Evolutionary conservation across 2,888 invertebrate genomes (phyloP).

Genomic region (Philopedon plagiatum): DNA sequence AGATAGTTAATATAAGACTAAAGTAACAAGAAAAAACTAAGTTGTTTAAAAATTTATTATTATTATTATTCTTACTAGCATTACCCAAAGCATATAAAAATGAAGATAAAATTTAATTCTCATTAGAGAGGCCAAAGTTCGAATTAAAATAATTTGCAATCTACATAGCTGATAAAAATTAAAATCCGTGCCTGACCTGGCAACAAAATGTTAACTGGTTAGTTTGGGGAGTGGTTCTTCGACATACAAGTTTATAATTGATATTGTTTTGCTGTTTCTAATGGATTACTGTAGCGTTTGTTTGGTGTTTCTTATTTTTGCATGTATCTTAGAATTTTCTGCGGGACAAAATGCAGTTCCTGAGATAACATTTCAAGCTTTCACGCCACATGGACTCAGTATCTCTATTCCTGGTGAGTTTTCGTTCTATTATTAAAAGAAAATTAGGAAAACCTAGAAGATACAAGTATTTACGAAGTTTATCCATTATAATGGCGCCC

Average conservation of each 20-base stretch:
- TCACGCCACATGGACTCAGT: conserved; percentile 70
- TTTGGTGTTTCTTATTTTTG: conserved; percentile 1
- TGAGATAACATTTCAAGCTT: conserved; percentile 68
- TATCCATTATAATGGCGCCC: no score
- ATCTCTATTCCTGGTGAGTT: conserved; percentile 70
- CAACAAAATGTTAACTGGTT: conserved; percentile 16
- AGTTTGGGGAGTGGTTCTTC: conserved; percentile 22
- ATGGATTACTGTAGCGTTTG: conserved; percentile 14
- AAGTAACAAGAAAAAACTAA: no score
- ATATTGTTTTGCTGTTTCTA: conserved; percentile 1
- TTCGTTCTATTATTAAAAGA: neutral
- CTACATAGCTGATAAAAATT: no score
- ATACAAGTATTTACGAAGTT: neutral
- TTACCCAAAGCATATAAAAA: no score
- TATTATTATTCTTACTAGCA: no score
- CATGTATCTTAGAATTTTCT: neutral
- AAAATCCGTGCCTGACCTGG: conserved; percentile 1
- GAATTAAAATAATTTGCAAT: no score
- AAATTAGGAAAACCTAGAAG: neutral
- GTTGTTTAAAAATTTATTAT: no score
- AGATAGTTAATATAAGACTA: no score
- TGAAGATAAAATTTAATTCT: no score
- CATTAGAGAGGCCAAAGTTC: no score
- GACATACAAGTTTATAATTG: neutral
- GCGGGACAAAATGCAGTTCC: conserved; percentile 66